Percentiles rank a stretch among this genome's conserved stretches.
Conservation (phyloP, 2,888 invertebrate species). For the Hemithea aestivaria region DNA sequence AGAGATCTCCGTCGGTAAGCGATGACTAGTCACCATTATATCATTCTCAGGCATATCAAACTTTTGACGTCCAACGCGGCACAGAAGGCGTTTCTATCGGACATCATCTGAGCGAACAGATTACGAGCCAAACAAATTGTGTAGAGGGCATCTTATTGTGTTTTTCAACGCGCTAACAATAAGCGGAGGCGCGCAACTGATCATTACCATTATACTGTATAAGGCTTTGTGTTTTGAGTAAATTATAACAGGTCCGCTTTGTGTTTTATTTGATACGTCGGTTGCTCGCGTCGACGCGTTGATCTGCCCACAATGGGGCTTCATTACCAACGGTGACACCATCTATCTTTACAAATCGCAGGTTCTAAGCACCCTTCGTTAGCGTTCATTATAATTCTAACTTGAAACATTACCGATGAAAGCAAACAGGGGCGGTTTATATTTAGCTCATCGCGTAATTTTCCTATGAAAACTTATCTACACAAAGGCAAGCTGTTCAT, state of each 20-base stretch:
- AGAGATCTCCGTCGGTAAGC: constrained; percentile 61
- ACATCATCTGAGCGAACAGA: constrained; percentile 55
- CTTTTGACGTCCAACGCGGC: constrained; percentile 46
- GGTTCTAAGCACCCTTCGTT: constrained; percentile 39
- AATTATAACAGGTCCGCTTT: constrained; percentile 74
- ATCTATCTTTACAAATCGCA: constrained; percentile 48
- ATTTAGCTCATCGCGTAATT: constrained; percentile 45
- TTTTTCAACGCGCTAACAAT: constrained; percentile 73
- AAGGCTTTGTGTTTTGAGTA: constrained; percentile 79
- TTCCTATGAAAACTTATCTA: constrained; percentile 47
- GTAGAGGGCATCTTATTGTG: constrained; percentile 67
- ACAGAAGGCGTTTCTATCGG: constrained; percentile 52
- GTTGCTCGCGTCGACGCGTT: constrained; percentile 43
- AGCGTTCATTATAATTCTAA: constrained; percentile 16
- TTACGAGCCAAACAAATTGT: constrained; percentile 72
- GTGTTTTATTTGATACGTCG: constrained; percentile 65
- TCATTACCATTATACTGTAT: constrained; percentile 76
- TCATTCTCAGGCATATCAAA: constrained; percentile 55
- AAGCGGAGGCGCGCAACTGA: constrained; percentile 67
- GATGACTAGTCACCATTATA: constrained; percentile 68
- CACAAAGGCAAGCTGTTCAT: constrained; percentile 46
- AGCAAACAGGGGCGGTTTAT: constrained; percentile 44
- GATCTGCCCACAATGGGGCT: constrained; percentile 53
- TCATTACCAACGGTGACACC: constrained; percentile 73
- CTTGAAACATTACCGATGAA: constrained; percentile 38